A percentile compares a stretch with the other conserved stretches of the same genome.
These are phyloP conservation scores for Brachionus plicatilis DNA, from an alignment of 1,140 invertebrate genomes.

Conservation along the genomic window DNA sequence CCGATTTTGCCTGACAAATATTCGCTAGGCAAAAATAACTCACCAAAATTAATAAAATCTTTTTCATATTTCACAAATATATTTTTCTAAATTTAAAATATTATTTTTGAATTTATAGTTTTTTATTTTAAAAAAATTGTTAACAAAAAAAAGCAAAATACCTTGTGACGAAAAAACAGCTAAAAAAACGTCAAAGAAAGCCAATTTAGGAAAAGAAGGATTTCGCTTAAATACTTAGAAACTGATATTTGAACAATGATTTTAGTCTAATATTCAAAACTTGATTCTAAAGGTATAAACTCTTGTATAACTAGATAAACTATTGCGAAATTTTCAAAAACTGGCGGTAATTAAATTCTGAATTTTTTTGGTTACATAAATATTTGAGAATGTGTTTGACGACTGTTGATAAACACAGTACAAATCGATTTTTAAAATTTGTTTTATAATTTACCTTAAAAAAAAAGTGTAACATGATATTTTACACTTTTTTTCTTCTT, in stretches of 20 bases:
- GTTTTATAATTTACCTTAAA: too few relatives aligned
- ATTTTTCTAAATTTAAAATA: neutral
- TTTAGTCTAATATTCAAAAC: neutral
- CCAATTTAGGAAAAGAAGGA: neutral
- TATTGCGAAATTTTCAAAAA: neutral
- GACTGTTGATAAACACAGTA: too few relatives aligned
- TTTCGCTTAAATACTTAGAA: neutral
- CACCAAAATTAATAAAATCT: neutral
- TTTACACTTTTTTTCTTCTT: too few relatives aligned
- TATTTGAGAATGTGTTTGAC: too few relatives aligned
- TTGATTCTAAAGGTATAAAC: neutral
- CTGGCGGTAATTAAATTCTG: neutral
- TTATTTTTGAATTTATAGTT: neutral
- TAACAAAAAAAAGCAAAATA: neutral
- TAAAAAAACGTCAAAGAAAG: neutral
- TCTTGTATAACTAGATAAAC: neutral
- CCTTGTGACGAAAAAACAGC: neutral
- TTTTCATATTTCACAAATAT: neutral
- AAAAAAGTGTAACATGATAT: too few relatives aligned
- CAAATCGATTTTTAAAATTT: too few relatives aligned
- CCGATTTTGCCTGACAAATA: neutral
- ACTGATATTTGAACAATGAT: neutral
- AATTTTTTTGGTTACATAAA: neutral
- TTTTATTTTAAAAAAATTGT: neutral
- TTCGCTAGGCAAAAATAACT: neutral